A percentile compares a stretch with the other conserved stretches of the same genome.
These are phyloP conservation scores for Terrapene triunguis DNA, from an alignment of 2,113 vertebrate species.

Conservation along the genomic window DNA sequence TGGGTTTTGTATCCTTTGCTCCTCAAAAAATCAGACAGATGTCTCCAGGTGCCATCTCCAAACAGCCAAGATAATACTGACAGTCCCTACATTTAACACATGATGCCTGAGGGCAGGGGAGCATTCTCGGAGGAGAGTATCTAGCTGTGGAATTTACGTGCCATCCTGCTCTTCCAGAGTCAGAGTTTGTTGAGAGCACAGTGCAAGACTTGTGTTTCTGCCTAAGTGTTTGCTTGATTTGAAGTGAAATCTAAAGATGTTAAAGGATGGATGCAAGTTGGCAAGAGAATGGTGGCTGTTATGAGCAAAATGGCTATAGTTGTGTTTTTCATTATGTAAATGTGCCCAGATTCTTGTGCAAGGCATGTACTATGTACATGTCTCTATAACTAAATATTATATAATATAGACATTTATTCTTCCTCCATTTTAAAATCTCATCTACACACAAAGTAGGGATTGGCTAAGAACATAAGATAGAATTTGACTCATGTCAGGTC, in stretches of 20 bases:
- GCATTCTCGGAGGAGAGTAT: neutral
- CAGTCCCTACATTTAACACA: neutral
- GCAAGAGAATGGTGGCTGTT: neutral
- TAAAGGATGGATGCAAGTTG: neutral
- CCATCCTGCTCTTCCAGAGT: neutral
- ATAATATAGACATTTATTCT: neutral
- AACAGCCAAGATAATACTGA: neutral
- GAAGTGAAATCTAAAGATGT: neutral
- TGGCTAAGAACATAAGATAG: neutral
- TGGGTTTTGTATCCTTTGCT: neutral
- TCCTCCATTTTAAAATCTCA: neutral
- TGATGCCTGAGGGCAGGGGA: neutral
- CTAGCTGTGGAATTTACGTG: neutral
- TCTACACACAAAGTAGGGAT: neutral
- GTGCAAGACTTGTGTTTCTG: neutral
- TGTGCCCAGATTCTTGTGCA: fast-evolving
- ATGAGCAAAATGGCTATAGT: neutral
- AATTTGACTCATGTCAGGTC: neutral
- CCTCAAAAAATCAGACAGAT: neutral
- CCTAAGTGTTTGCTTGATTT: neutral
- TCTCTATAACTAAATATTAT: neutral
- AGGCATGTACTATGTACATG: neutral
- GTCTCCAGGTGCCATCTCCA: neutral
- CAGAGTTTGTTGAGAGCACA: neutral
- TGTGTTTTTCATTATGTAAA: neutral